Conservation (phyloP, 2,797 vertebrate species). For the Chelon auratus region DNA sequence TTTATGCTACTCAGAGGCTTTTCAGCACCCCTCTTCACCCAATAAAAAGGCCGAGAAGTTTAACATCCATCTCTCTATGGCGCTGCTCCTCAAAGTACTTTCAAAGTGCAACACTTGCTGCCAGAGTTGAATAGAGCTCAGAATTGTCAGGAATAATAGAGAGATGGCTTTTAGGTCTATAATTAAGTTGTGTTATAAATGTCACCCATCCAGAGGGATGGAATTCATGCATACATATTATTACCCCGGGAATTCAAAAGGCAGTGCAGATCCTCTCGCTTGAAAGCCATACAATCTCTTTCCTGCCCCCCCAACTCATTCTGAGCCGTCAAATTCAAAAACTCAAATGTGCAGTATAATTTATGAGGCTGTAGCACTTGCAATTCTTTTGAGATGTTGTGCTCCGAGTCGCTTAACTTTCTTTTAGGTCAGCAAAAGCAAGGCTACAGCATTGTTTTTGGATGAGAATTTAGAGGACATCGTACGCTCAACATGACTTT, state of each 20-base stretch:
- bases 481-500: constrained; percentile 59
- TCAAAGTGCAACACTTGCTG: constrained; percentile 83
- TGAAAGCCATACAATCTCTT: constrained; percentile 81
- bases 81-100: constrained; percentile 80
- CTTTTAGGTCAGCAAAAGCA: constrained; percentile 63
- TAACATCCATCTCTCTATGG: constrained; percentile 81
- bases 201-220: constrained; percentile 82
- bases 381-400: constrained; percentile 72
- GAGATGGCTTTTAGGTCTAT: constrained; percentile 85
- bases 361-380: constrained; percentile 75
- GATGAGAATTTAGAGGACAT: constrained; percentile 37
- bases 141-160: constrained; percentile 83
- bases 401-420: constrained; percentile 51
- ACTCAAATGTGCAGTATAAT: constrained; percentile 77
- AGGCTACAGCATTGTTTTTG: constrained; percentile 17
- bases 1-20: constrained; percentile 80
- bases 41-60: constrained; percentile 84
- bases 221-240: constrained; percentile 86
- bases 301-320: constrained; percentile 65
- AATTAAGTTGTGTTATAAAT: constrained; percentile 87
- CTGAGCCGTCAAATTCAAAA: constrained; percentile 78
- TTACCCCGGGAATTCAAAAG: constrained; percentile 84
- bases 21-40: constrained; percentile 78
- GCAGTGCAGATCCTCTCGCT: constrained; percentile 74
- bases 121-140: constrained; percentile 78